A percentile compares a stretch with the other conserved stretches of the same genome.
phyloP scores from a whole-genome alignment of 2,113 vertebrate genomes.

The Microtus oregoni region DNA sequence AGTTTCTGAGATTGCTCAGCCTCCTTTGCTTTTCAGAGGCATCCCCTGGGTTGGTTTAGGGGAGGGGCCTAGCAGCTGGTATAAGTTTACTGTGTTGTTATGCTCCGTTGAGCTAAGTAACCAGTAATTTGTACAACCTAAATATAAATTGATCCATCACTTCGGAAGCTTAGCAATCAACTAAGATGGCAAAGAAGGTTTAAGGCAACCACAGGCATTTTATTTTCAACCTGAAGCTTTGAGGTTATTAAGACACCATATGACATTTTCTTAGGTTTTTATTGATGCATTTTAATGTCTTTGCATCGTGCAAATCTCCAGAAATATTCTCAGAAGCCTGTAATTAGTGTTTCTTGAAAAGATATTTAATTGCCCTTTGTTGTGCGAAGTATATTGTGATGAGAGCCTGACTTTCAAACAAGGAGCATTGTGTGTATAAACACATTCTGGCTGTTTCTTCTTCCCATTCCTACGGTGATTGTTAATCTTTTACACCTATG shows the following conservation, averaged over 20 bases:
- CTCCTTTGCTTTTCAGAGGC: not conserved
- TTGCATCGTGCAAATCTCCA: constrained; percentile 48
- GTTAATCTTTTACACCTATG: not conserved
- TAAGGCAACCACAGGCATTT: not conserved
- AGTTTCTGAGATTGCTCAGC: not conserved
- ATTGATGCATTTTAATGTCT: constrained; percentile 29
- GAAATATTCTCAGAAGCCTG: constrained; percentile 50
- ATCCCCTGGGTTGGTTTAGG: not conserved
- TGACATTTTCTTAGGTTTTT: constrained; percentile 54
- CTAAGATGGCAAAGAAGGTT: constrained; percentile 2
- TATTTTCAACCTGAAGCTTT: constrained; percentile 41
- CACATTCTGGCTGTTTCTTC: not conserved
- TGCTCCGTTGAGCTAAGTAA: not conserved
- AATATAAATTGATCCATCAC: constrained; percentile 19
- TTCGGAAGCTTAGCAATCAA: not conserved
- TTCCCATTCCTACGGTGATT: not conserved
- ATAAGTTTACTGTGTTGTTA: not conserved
- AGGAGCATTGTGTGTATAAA: not conserved
- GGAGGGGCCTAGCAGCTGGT: not conserved
- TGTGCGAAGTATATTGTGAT: constrained; percentile 19
- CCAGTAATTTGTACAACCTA: constrained; percentile 15
- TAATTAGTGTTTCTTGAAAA: constrained; percentile 53
- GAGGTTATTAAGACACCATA: not conserved
- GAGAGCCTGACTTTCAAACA: not conserved
- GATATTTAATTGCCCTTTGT: constrained; percentile 57